Evolutionary conservation across 1,140 invertebrate species (phyloP).

Genomic region (Dreissena rostriformis): DNA sequence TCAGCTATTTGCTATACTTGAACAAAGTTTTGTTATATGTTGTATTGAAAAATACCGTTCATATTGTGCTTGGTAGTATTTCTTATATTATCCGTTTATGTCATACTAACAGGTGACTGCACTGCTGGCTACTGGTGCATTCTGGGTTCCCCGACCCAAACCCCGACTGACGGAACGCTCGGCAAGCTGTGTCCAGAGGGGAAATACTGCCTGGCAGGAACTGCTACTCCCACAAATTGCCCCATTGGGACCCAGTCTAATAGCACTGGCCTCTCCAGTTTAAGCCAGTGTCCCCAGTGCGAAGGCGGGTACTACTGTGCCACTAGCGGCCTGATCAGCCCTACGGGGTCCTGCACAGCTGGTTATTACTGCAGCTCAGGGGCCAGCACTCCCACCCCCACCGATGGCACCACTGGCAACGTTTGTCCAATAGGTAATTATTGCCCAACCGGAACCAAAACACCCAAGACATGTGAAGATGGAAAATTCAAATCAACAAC

Average conservation of each 20-base stretch:
- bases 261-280: slow-evolving; percentile 71
- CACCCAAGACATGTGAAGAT: slow-evolving; percentile 71
- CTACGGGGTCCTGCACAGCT: slow-evolving; percentile 72
- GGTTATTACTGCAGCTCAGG: slow-evolving; percentile 73
- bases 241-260: slow-evolving; percentile 76
- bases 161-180: slow-evolving; percentile 75
- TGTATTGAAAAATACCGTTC: neutral
- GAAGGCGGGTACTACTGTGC: slow-evolving; percentile 76
- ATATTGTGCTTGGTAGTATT: neutral
- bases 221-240: slow-evolving; percentile 69
- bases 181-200: slow-evolving; percentile 75
- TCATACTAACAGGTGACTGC: slow-evolving; percentile 70
- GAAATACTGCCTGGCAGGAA: slow-evolving; percentile 72
- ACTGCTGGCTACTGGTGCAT: slow-evolving; percentile 76
- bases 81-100: slow-evolving; percentile 2
- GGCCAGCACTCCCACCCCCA: slow-evolving; percentile 68
- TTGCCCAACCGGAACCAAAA: slow-evolving; percentile 72
- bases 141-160: slow-evolving; percentile 71
- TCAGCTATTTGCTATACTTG: no score
- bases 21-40: no score
- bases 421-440: slow-evolving; percentile 75
- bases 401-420: slow-evolving; percentile 68
- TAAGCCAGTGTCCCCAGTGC: slow-evolving; percentile 71
- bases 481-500: slow-evolving; percentile 76
- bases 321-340: slow-evolving; percentile 69